Base-by-base conservation (phyloP, 2,888 invertebrate species). In the Ophioninae sp. region DNA sequence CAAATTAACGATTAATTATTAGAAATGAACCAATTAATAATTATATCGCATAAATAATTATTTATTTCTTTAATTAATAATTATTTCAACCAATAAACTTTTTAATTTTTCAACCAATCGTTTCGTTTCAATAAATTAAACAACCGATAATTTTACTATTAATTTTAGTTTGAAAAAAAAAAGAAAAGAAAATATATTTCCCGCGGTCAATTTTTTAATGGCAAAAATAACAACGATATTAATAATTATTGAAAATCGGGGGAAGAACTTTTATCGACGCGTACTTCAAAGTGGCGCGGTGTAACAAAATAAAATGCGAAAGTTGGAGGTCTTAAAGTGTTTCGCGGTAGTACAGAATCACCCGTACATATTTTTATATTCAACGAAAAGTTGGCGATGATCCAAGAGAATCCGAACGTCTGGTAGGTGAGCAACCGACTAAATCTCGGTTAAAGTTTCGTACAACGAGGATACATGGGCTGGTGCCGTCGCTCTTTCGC, bases 391-490 rank as follows among this genome's bases (percentile, higher is more conserved):
- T 75, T 71, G 75, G 77, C 71, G 51, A 44, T 64, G 39, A 63
- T 73, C 68, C 61, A 59, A 72, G 64, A 65, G 64, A 65, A 68
- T 65, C 71, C 56, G 17, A 44, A 41, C 63, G 39, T 69, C 39
- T 56, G 23, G 51, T 30, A n/a, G 56, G 73, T 78, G 59, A 68
- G 75, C 64, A 23, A 65, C 77, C 75, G 65, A 79, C 71, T 71
- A 79, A 78, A 79, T 71, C 75, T 51, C 37, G 17, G 71, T 78
- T 51, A 82, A 79, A 79, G 74, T 74, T 82, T 79, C 63, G 44
- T 71, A 41, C 63, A 30, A 58, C 44, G 51, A 37, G n/a, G 61
- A 80, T 79, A 72, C 56, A 63, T 51, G 72, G 17, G 23, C 68
- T 13, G 23, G 56, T 58, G 68, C 41, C 64, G n/a, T 74, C 73